phyloP scores from a whole-genome alignment of 2,797 vertebrate genomes.

The Premnoplex brunnescens region DNA sequence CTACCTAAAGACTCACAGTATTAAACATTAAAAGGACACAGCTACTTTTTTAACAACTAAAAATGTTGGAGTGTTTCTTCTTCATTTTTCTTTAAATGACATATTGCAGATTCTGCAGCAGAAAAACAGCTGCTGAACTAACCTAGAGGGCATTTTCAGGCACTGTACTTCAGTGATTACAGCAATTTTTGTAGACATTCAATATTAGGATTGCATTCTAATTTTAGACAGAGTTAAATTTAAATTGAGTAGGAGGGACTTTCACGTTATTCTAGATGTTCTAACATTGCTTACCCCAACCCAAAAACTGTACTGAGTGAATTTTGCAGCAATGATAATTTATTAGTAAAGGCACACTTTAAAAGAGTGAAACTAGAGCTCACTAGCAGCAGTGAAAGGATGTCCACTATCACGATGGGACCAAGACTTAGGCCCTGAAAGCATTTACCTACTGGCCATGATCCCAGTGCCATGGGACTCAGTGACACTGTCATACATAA shows the following conservation, averaged over 20 bases:
- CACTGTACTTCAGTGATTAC: slow-evolving; percentile 50
- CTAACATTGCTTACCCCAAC: not conserved
- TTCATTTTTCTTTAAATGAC: slow-evolving; percentile 33
- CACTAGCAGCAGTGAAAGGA: not conserved
- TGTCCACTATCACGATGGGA: not conserved
- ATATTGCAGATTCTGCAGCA: slow-evolving; percentile 18
- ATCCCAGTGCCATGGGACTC: not conserved
- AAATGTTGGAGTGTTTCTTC: not conserved
- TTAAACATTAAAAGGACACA: slow-evolving; percentile 11
- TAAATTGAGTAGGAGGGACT: slow-evolving; percentile 25
- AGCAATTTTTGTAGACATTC: slow-evolving; percentile 49
- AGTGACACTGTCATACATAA: not conserved
- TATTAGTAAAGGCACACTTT: not conserved
- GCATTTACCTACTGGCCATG: not conserved
- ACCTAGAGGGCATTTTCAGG: slow-evolving; percentile 53
- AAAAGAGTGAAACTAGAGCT: not conserved
- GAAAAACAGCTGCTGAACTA: slow-evolving; percentile 29
- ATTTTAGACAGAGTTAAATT: slow-evolving; percentile 50
- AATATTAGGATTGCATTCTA: slow-evolving; percentile 50
- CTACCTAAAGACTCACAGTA: slow-evolving; percentile 7
- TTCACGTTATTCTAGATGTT: not conserved
- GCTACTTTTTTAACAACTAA: slow-evolving; percentile 6
- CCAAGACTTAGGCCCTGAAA: not conserved
- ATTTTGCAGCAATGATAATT: not conserved
- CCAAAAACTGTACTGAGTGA: not conserved